These are phyloP conservation scores for Bubo blakistoni DNA, from an alignment of 2,113 vertebrate genomes.

Conservation along the genomic window DNA sequence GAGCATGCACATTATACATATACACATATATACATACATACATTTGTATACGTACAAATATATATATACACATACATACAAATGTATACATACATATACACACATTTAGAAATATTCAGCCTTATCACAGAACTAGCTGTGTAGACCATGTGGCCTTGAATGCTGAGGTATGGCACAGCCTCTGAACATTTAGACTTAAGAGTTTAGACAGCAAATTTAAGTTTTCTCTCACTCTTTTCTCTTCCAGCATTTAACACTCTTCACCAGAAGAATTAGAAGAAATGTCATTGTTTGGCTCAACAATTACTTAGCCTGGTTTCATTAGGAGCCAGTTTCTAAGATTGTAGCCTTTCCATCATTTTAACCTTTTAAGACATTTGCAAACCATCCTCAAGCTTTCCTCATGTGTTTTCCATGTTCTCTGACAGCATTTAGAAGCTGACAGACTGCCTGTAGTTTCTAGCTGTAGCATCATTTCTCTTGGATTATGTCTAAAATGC, in stretches of 20 bases:
- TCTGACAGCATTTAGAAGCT: not conserved
- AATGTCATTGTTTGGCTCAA: not conserved
- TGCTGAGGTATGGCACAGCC: not conserved
- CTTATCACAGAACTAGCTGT: not conserved
- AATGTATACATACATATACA: not conserved
- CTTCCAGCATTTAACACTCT: not conserved
- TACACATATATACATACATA: fast-evolving
- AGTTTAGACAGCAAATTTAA: not conserved
- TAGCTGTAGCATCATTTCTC: not conserved
- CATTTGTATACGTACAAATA: not conserved
- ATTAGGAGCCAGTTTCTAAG: not conserved
- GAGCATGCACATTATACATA: not conserved
- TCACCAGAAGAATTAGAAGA: not conserved
- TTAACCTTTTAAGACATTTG: not conserved
- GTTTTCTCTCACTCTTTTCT: not conserved
- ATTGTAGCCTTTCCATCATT: not conserved
- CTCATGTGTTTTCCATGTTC: not conserved
- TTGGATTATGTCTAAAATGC: not conserved
- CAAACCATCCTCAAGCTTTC: not conserved
- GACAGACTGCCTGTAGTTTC: not conserved
- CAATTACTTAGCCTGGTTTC: not conserved
- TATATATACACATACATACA: no score
- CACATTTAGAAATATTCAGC: not conserved
- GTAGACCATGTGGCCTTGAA: not conserved
- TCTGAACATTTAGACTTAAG: not conserved